These are phyloP conservation scores for Trachelipus rathkii DNA, from an alignment of 1,140 invertebrate genomes.

Conservation along the genomic window DNA sequence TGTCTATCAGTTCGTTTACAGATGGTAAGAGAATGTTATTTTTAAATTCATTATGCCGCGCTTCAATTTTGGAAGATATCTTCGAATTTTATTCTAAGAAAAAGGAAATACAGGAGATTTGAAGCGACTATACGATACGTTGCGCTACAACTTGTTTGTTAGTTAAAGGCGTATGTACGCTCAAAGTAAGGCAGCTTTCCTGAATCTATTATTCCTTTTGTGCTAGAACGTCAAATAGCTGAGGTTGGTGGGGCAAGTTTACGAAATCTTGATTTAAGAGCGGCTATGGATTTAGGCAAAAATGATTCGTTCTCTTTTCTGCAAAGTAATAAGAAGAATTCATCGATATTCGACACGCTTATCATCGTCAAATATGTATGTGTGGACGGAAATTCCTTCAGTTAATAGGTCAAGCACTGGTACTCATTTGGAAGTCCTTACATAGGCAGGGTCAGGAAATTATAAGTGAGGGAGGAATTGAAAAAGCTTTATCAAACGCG, in stretches of 20 bases:
- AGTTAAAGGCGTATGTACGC: slow-evolving; percentile 10
- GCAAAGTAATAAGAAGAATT: slow-evolving; percentile 19
- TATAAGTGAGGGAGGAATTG: slow-evolving; percentile 23
- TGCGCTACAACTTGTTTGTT: slow-evolving; percentile 25
- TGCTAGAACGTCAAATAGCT: slow-evolving; percentile 19
- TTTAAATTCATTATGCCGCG: slow-evolving; percentile 5
- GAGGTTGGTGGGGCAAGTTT: slow-evolving; percentile 20
- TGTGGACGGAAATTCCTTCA: slow-evolving; percentile 23
- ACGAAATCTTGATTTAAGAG: slow-evolving; percentile 19
- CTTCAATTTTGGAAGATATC: slow-evolving; percentile 16
- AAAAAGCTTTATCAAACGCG: slow-evolving; percentile 9
- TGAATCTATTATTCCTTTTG: slow-evolving; percentile 18
- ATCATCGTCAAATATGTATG: slow-evolving; percentile 20
- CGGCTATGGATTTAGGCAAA: slow-evolving; percentile 26
- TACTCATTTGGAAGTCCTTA: slow-evolving; percentile 10
- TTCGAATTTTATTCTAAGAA: slow-evolving; percentile 20
- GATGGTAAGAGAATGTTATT: slow-evolving; percentile 19
- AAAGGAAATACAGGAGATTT: slow-evolving; percentile 1
- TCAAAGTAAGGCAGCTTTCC: slow-evolving; percentile 24
- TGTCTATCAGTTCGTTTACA: slow-evolving; percentile 18
- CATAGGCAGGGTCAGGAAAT: slow-evolving; percentile 25
- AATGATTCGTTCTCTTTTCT: slow-evolving; percentile 26
- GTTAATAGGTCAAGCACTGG: slow-evolving; percentile 28
- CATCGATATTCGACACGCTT: slow-evolving; percentile 17
- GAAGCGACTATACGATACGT: slow-evolving; percentile 28